These are phyloP conservation scores for Nautilus pompilius DNA, from an alignment of 1,140 invertebrate species.

Conservation along the genomic window DNA sequence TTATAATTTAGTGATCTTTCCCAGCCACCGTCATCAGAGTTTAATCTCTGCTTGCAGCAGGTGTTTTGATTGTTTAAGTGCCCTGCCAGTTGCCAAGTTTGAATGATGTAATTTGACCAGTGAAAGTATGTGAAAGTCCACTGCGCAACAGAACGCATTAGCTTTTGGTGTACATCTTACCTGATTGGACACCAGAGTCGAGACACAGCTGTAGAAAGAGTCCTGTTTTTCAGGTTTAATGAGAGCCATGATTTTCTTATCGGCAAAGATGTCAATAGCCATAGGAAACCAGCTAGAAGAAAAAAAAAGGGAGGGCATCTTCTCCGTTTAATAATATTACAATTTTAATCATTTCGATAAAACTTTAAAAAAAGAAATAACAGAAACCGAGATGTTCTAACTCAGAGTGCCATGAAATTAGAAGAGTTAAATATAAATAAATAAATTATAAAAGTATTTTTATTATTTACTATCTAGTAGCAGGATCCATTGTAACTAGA, in stretches of 20 bases:
- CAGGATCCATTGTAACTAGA: no score
- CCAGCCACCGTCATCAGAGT: no score
- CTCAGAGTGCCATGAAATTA: background rate
- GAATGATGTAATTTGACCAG: background rate
- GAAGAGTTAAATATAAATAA: background rate
- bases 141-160: background rate
- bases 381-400: background rate
- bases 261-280: constrained; percentile 51
- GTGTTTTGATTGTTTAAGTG: background rate
- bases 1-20: background rate
- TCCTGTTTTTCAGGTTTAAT: constrained; percentile 40
- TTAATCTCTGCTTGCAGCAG: no score
- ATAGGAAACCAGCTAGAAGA: constrained; percentile 50
- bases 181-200: constrained; percentile 53
- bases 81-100: background rate
- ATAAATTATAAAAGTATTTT: no score
- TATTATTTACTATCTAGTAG: no score
- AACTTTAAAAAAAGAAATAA: background rate
- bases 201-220: constrained; percentile 52
- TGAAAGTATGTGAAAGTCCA: background rate
- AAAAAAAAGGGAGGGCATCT: background rate
- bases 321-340: background rate
- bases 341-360: background rate
- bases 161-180: constrained; percentile 17
- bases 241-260: constrained; percentile 39